Base-by-base conservation (phyloP, 2,113 vertebrate species). In the Pagrus major region DNA sequence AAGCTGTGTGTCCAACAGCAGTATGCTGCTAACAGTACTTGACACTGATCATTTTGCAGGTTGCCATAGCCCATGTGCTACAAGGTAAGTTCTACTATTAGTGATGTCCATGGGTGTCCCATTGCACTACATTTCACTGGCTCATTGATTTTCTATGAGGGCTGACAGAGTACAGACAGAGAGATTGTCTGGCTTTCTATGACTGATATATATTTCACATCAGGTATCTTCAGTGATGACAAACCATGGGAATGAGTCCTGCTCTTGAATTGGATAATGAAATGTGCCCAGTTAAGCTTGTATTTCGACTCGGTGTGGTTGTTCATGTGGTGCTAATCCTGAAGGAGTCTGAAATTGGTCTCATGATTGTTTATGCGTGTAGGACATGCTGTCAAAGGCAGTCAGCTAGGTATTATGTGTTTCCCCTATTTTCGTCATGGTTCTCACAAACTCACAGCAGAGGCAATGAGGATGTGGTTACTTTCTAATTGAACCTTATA, bases 141-240 rank as follows among this genome's bases (percentile, higher is more conserved):
- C 84, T 89, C 84, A 90, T 93, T 87, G 88, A 93, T 93, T 93
- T 89, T 80, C 85, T 87, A n/a, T 76, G 72, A 86, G 74, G 76
- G 37, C 72, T 82, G 83, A 89, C 77, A 80, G 66, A 61, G 79
- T 71, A 42, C 85, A 88, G 72, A 80, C 81, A 61, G 61, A 84
- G 63, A 44, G 71, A 82, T 78, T 68, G 55, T 23, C 9, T 78
- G 78, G 74, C 46, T 60, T 52, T 71, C 58, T 37, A 41, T 71
- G 37, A 46, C 54, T 66, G 66, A 81, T 80, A 44, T 61, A 58
- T 64, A 37, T 67, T 27, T 67, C 76, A 58, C 64, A 79, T 81
- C 71, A 68, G 71, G 54, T 74, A 54, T 33, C 49, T 58, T 42
- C 23, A n/a, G 1, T 39, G 67, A 71, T 33, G 60, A 41, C 23